Base-by-base conservation (phyloP, 1,140 invertebrate species). In the Caerostris darwini region DNA sequence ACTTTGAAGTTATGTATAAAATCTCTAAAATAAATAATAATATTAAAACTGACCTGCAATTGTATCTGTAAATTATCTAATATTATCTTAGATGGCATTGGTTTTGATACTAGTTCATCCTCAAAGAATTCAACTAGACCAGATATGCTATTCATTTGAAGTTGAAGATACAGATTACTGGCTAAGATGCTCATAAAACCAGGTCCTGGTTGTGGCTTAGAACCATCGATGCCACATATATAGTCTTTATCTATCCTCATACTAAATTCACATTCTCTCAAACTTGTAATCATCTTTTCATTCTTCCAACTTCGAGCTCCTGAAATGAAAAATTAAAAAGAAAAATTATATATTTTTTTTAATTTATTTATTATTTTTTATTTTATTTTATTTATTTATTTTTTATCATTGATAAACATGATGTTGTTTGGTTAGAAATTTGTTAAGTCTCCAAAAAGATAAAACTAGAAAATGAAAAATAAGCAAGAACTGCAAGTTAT, bases 141-240 rank as follows among this genome's bases (percentile, higher is more conserved):
- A 67, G 94, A 94, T 61, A 92, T 87, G 56, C 77, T 91, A 86
- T 91, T 94, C 94, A 94, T 94, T 50, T 91, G 86, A 14, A 94
- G 61, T 14, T 93, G 85, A 12, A 94, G 85, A 61, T 93, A 69
- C 8, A 94, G 64, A 85, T 94, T 93, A 14, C 90, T 58, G n/a
- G 91, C 94, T n/a, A 93, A 64, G 53, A 92, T 54, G 17, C 85
- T 94, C 54, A 94, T 71, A 53, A 90, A 94, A n/a, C 87, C 91
- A 90, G 71, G 4, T 17, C 81, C 69, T 17, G 59, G 54, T 85
- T 90, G 64, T 64, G 67, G 34, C n/a, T 86, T 71, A 34, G 19
- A 10, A 17, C 56, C 50, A 64, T 92, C 89, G 17, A 3, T 34
- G 7, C 50, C 61, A 61, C n/a, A 19, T 19, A 64, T 53, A n/a